Conservation (phyloP, 2,113 vertebrate genomes). For the Rhea pennata region DNA sequence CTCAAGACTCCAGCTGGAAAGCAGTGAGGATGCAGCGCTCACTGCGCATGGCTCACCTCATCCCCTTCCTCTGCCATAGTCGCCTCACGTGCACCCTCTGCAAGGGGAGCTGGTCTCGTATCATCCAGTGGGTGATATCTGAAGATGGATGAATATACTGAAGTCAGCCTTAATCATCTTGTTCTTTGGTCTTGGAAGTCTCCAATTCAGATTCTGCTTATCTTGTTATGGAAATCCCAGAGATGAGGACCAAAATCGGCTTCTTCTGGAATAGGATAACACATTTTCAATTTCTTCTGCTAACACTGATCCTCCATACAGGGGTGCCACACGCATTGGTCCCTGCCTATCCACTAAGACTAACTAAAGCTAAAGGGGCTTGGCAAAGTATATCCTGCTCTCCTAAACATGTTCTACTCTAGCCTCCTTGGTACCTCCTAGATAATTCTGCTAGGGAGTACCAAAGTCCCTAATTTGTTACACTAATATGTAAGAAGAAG, state of each 20-base stretch:
- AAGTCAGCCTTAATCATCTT: not conserved
- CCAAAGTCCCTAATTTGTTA: not conserved
- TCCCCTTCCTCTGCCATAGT: not conserved
- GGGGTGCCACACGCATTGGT: not conserved
- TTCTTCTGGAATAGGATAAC: not conserved
- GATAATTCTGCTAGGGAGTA: not conserved
- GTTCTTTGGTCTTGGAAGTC: not conserved
- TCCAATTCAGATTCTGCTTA: not conserved
- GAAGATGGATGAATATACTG: not conserved
- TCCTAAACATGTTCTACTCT: not conserved
- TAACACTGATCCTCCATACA: not conserved
- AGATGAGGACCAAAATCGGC: not conserved
- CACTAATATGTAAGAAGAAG: not conserved
- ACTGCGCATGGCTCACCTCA: too few relatives aligned
- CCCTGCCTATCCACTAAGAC: not conserved
- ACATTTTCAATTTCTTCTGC: not conserved
- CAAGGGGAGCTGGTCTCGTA: not conserved
- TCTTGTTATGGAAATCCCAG: not conserved
- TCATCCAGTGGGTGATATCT: accelerated
- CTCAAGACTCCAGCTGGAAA: not conserved
- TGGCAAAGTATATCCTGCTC: not conserved
- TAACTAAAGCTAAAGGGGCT: not conserved
- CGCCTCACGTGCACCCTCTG: not conserved
- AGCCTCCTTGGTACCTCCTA: not conserved
- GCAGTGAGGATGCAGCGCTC: not conserved